Evolutionary conservation across 2,113 vertebrate species (phyloP).

Genomic region (Rostratula benghalensis): DNA sequence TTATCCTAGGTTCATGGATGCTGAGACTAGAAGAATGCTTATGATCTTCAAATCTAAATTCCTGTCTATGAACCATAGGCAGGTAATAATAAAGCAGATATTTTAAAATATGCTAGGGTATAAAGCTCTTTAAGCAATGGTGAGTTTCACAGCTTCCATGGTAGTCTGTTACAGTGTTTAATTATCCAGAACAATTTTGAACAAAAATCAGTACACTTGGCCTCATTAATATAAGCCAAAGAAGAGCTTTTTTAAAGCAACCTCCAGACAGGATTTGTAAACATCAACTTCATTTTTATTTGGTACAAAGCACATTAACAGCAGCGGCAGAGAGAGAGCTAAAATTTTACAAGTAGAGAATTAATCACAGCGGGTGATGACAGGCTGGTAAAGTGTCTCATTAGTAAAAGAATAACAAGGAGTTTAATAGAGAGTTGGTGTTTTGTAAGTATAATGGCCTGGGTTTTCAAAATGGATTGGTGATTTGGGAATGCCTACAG

Average conservation of each 20-base stretch:
- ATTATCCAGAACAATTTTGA: constrained; percentile 45
- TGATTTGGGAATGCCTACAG: constrained; percentile 15
- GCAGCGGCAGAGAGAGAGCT: constrained; percentile 52
- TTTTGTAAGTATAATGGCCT: constrained; percentile 38
- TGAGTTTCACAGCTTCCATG: neutral
- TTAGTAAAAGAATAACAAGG: constrained; percentile 71
- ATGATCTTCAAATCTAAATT: neutral
- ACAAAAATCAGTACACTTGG: constrained; percentile 37
- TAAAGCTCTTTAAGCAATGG: neutral
- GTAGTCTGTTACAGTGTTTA: constrained; percentile 22
- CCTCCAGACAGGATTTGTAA: constrained; percentile 57
- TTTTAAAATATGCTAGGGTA: neutral
- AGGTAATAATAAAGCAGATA: neutral
- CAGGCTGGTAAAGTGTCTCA: constrained; percentile 66
- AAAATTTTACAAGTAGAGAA: constrained; percentile 70
- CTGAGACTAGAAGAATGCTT: neutral
- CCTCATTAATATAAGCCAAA: constrained; percentile 44
- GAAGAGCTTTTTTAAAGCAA: constrained; percentile 45
- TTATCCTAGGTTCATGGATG: neutral
- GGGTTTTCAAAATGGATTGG: constrained; percentile 24
- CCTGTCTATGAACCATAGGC: neutral
- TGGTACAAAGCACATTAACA: constrained; percentile 63
- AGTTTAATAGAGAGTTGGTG: constrained; percentile 53
- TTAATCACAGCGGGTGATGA: constrained; percentile 71
- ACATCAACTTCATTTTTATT: constrained; percentile 65